phyloP scores from a whole-genome alignment of 2,797 vertebrate species.

The Tragelaphus eurycerus region DNA sequence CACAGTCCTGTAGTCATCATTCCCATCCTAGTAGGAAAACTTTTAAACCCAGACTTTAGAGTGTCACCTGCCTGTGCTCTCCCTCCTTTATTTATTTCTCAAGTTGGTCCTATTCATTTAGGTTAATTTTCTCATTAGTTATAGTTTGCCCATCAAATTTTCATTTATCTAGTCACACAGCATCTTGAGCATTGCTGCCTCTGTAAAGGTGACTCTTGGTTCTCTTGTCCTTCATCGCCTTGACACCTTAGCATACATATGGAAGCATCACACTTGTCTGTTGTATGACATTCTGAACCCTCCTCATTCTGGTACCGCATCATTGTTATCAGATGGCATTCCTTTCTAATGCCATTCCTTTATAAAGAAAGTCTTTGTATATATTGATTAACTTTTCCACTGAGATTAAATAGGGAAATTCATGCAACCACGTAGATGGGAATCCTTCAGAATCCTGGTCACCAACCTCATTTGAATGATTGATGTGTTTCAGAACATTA shows the following conservation, averaged over 20 bases:
- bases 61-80: background rate
- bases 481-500: background rate
- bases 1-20: background rate
- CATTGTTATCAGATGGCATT: background rate
- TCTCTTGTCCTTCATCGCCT: background rate
- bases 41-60: background rate
- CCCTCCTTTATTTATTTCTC: background rate
- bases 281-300: background rate
- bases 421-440: background rate
- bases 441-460: background rate
- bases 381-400: conserved; percentile 1
- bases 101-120: background rate
- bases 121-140: background rate
- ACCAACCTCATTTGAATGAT: background rate
- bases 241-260: background rate
- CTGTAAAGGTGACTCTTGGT: background rate
- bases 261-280: background rate
- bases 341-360: background rate
- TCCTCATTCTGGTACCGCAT: background rate
- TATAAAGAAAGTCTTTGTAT: background rate
- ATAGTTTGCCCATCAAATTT: background rate
- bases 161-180: background rate
- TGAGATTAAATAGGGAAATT: background rate
- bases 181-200: background rate
- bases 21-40: background rate